Evolutionary conservation across 1,140 invertebrate genomes (phyloP).

Genomic region (Plectus sambesii): DNA sequence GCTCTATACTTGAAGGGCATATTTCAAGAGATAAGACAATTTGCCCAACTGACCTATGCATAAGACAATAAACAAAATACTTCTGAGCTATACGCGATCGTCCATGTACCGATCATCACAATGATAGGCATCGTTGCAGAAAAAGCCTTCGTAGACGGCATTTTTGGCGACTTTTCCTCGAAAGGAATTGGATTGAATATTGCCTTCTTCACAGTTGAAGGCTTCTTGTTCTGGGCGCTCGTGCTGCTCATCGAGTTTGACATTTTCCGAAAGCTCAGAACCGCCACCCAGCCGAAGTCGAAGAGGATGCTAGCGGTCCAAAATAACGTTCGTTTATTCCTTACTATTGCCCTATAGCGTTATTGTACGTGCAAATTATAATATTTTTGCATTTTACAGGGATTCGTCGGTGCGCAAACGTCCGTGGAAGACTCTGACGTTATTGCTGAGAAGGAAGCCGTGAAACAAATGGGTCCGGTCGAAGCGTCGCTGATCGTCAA

Average conservation of each 20-base stretch:
- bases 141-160: constrained; percentile 20
- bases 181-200: constrained; percentile 24
- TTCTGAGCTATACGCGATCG: too few species aligned
- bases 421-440: constrained; percentile 30
- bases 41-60: too few species aligned
- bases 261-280: constrained; percentile 1
- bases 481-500: constrained; percentile 16
- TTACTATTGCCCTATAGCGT: too few species aligned
- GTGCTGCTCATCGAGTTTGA: constrained; percentile 20
- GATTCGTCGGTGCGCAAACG: too few species aligned
- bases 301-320: constrained; percentile 9
- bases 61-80: too few species aligned
- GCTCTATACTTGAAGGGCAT: background rate
- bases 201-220: constrained; percentile 29
- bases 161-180: constrained; percentile 13
- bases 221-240: constrained; percentile 34
- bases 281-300: constrained; percentile 8
- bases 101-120: too few species aligned
- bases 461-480: constrained; percentile 3
- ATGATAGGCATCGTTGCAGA: constrained; percentile 13
- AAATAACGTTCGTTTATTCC: background rate
- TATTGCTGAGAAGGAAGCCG: constrained; percentile 21
- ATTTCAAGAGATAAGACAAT: too few species aligned
- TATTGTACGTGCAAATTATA: too few species aligned
- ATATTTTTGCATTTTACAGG: too few species aligned